Evolutionary conservation across 92 coral and sea anemone genomes (phyloP).

Genomic region (Zoanthus solanderi): DNA sequence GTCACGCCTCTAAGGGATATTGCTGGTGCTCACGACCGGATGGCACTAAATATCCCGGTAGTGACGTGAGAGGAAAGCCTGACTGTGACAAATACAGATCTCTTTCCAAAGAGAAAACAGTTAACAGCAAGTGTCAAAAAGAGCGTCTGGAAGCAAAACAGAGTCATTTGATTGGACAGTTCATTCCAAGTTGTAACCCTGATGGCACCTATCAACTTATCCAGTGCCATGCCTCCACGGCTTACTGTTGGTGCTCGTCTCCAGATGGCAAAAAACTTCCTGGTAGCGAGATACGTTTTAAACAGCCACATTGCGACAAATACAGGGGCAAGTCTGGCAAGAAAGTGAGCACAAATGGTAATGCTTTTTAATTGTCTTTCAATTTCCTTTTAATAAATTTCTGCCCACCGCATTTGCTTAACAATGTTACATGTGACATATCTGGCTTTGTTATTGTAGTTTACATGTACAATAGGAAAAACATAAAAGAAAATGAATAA

Average conservation of each 20-base stretch:
- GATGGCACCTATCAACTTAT: constrained; percentile 55
- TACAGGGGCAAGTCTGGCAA: neutral
- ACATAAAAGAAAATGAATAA: neutral
- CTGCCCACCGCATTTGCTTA: no score
- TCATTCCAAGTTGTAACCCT: constrained; percentile 28
- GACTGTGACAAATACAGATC: constrained; percentile 12
- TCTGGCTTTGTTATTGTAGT: neutral
- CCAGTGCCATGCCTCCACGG: constrained; percentile 55
- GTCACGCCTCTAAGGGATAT: constrained; percentile 36
- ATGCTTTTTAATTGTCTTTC: neutral
- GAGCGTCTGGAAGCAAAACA: constrained; percentile 1
- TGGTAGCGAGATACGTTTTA: constrained; percentile 25
- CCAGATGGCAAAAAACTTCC: constrained; percentile 35
- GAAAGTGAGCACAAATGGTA: neutral
- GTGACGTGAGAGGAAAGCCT: neutral
- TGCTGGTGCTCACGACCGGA: constrained; percentile 60
- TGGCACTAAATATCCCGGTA: constrained; percentile 34
- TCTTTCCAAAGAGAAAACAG: neutral
- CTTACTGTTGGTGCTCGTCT: constrained; percentile 57
- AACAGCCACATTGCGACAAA: neutral
- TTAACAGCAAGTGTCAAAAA: neutral
- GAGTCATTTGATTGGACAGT: neutral
- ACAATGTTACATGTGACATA: neutral
- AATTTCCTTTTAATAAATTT: no score
- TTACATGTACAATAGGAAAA: neutral